These are phyloP conservation scores for Pao palembangensis DNA, from an alignment of 2,113 vertebrate genomes.

Conservation along the genomic window DNA sequence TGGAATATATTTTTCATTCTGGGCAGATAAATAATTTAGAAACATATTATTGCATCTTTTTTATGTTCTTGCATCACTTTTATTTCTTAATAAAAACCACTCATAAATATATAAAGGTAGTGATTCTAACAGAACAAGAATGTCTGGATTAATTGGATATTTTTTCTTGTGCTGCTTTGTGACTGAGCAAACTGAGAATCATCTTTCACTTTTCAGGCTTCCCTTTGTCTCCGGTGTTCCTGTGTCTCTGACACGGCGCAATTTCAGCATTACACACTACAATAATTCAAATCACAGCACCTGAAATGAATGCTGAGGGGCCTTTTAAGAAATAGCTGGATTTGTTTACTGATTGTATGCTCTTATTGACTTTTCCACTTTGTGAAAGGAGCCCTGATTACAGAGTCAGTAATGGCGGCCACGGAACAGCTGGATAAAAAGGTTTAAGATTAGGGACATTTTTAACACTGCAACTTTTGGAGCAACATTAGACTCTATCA, in stretches of 20 bases:
- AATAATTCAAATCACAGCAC: constrained; percentile 91
- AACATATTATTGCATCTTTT: neutral
- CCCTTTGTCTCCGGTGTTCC: constrained; percentile 82
- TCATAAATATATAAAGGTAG: neutral
- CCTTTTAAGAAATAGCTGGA: constrained; percentile 79
- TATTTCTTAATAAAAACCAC: neutral
- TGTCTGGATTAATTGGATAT: neutral
- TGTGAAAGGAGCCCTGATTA: constrained; percentile 81
- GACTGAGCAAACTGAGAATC: neutral
- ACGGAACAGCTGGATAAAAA: constrained; percentile 42
- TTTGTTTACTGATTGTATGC: constrained; percentile 88
- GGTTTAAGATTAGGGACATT: constrained; percentile 62
- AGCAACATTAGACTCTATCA: too few relatives aligned
- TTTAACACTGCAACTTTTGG: neutral
- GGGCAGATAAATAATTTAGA: neutral
- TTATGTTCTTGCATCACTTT: too few relatives aligned
- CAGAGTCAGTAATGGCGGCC: constrained; percentile 45
- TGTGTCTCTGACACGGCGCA: constrained; percentile 88
- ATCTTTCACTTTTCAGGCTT: constrained; percentile 53
- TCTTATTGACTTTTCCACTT: constrained; percentile 85
- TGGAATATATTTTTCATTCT: constrained; percentile 15
- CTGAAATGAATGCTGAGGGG: constrained; percentile 83
- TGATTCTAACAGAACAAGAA: neutral
- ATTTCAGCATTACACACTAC: constrained; percentile 95
- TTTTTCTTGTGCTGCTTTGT: neutral